Conservation (phyloP, 2,113 vertebrate species). For the Dunckerocampus dactyliophorus region DNA sequence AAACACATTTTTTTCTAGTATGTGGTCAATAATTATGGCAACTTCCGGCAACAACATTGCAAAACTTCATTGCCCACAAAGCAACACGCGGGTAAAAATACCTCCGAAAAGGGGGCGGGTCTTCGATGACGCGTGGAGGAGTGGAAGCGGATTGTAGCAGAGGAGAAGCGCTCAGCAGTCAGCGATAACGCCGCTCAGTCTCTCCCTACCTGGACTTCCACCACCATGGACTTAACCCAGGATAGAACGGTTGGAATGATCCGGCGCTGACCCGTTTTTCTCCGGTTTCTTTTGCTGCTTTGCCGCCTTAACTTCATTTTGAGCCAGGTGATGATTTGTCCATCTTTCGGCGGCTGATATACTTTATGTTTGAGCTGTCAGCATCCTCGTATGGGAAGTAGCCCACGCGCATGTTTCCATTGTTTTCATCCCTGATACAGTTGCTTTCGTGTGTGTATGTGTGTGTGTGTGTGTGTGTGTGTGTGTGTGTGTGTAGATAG, state of each 20-base stretch:
- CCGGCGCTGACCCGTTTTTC: conserved; percentile 61
- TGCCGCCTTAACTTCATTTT: conserved; percentile 33
- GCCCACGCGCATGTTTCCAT: conserved; percentile 60
- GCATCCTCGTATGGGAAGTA: conserved; percentile 55
- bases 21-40: neutral
- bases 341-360: neutral
- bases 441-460: neutral
- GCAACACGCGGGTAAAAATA: conserved; percentile 51
- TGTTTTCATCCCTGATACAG: conserved; percentile 38
- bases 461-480: neutral
- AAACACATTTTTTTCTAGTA: no score
- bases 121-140: conserved; percentile 72
- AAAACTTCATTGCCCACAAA: conserved; percentile 68
- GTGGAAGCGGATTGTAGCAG: conserved; percentile 63
- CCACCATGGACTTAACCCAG: conserved; percentile 72
- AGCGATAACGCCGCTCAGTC: conserved; percentile 60
- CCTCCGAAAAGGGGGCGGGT: conserved; percentile 64
- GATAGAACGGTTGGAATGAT: conserved; percentile 59
- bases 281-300: conserved; percentile 15
- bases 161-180: conserved; percentile 62
- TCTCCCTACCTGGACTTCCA: conserved; percentile 59
- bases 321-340: conserved; percentile 59
- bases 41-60: neutral
- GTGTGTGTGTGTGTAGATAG: neutral
- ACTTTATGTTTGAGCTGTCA: conserved; percentile 5